Base-by-base conservation (phyloP, 2,888 invertebrate species). In the Lasioglossum calceatum region DNA sequence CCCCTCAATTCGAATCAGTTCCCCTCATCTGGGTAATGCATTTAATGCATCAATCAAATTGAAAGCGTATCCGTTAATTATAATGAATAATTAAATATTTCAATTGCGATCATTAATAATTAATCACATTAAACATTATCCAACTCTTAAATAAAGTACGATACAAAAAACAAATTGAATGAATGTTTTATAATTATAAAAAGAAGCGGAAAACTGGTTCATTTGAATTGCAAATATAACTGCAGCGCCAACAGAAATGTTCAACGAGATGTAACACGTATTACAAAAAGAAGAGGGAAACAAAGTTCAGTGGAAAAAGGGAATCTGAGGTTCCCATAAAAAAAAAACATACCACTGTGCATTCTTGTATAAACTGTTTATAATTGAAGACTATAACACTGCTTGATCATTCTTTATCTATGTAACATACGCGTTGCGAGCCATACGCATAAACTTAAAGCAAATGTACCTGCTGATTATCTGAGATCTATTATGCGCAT, bases 401-500 rank as follows among this genome's bases (percentile, higher is more conserved):
- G 54, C 42, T 58, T 50, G 70, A 50, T 42, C 36, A 58, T 23
- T 19, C 70, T 7, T 27, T 64, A 72, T 71, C 54, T 23, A 14
- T 12, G 42, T 0, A 77, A 77, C 75, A 73, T 47, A n/a, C 72
- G 58, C 44, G n/a, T 47, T 32, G 67, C 39, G 32, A 73, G 32
- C 32, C 27, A 73, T 32, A 39, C 58, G 70, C 50, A 74, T 72
- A 78, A 76, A 14, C 50, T 50, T 42, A 76, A 84, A 23, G 32
- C 67, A 32, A 79, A 84, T 70, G 39, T 58, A 47, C 47, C 58
- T 39, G 64, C 54, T 70, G 78, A 76, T 80, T 88, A 90, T 90
- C 89, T 90, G 36, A 75, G 77, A 90, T 90, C 87, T 87, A 90
- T 85, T 90, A 90, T 88, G 90, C 86, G 85, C 90, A 88, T 90